Evolutionary conservation across 2,113 vertebrate species (phyloP).

Genomic region (Sturnira hondurensis): DNA sequence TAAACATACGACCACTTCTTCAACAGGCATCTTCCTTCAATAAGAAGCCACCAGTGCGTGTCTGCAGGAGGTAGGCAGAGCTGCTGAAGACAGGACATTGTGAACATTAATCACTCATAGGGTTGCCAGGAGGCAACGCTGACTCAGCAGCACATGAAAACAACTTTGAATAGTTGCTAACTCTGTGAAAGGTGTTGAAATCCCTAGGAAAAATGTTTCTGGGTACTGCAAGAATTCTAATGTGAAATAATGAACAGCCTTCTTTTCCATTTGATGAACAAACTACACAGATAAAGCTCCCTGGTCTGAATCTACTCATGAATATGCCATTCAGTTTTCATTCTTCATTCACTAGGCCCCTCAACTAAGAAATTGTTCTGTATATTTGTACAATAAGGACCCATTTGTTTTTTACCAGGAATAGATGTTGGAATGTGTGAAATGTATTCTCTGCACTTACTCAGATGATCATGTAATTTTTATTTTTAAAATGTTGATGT

Average conservation of each 20-base stretch:
- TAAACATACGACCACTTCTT: not conserved
- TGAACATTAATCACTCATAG: not conserved
- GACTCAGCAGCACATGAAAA: not conserved
- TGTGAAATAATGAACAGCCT: not conserved
- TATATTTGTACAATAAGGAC: not conserved
- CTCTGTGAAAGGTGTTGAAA: not conserved
- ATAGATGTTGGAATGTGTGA: not conserved
- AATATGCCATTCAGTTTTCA: not conserved
- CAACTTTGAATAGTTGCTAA: not conserved
- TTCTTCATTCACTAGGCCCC: not conserved
- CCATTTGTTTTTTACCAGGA: not conserved
- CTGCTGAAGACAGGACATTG: not conserved
- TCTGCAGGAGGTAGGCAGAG: not conserved
- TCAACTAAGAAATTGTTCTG: not conserved
- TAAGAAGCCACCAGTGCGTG: not conserved
- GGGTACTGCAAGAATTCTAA: not conserved
- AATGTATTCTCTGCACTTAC: not conserved
- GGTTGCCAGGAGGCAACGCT: not conserved
- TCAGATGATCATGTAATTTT: not conserved
- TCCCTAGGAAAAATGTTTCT: not conserved
- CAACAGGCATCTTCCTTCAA: not conserved
- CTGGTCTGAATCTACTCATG: not conserved
- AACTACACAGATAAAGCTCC: not conserved
- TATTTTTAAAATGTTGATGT: not conserved
- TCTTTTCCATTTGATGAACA: not conserved